These are phyloP conservation scores for Zhengitettix transpicula DNA, from an alignment of 2,888 invertebrate species.

Conservation along the genomic window DNA sequence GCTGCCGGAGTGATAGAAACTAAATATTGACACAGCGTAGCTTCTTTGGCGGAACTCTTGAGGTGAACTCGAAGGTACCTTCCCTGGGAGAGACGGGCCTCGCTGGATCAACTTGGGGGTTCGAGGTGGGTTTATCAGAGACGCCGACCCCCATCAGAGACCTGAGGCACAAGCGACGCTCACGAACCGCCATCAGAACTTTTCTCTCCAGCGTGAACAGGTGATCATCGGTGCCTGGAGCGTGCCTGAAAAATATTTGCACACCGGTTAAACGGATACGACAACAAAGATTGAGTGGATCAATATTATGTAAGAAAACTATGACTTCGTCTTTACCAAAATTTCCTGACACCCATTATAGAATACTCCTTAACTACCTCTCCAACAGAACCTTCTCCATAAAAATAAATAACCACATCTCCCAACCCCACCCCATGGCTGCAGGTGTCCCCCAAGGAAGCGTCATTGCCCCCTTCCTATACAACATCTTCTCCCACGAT, in stretches of 20 bases:
- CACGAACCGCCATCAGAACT: slow-evolving; percentile 30
- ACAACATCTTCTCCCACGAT: no score
- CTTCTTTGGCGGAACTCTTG: slow-evolving; percentile 53
- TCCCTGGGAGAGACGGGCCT: slow-evolving; percentile 5
- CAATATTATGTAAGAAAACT: no score
- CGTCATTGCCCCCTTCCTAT: no score
- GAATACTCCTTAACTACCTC: no score
- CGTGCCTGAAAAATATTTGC: neutral
- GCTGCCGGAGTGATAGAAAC: slow-evolving; percentile 12
- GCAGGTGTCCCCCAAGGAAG: no score
- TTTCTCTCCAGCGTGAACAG: slow-evolving; percentile 57
- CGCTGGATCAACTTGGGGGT: slow-evolving; percentile 15
- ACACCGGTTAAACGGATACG: no score
- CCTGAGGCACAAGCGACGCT: slow-evolving; percentile 37
- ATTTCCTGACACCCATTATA: no score
- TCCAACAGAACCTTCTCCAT: no score
- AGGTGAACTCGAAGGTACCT: slow-evolving; percentile 39
- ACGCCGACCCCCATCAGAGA: slow-evolving; percentile 28
- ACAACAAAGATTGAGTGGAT: no score
- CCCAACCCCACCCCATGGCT: no score
- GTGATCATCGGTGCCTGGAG: slow-evolving; percentile 59
- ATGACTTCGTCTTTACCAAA: no score
- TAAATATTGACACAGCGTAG: slow-evolving; percentile 65
- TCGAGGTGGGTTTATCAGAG: slow-evolving; percentile 4
- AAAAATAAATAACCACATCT: no score